These are phyloP conservation scores for Melanotaenia parkinsoni DNA, from an alignment of 2,797 vertebrate genomes.

Conservation along the genomic window DNA sequence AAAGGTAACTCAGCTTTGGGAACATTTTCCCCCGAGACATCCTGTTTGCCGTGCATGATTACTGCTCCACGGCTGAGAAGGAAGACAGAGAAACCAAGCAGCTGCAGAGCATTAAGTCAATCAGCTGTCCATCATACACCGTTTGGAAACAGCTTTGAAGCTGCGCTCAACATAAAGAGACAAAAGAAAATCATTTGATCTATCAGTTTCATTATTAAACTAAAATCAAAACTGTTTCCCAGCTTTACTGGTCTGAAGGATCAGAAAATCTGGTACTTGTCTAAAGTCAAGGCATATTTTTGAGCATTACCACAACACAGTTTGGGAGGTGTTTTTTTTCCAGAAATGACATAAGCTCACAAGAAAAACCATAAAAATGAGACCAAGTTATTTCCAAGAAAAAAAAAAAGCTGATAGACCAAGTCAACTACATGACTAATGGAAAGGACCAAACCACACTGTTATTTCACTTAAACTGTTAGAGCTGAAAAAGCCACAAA, in stretches of 20 bases:
- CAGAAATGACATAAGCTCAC: constrained; percentile 12
- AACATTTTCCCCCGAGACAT: constrained; percentile 48
- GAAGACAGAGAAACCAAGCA: constrained; percentile 34
- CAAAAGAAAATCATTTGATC: constrained; percentile 23
- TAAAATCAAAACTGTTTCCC: constrained; percentile 15
- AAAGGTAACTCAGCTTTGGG: constrained; percentile 36
- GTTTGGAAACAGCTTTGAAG: constrained; percentile 30
- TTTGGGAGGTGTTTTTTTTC: not conserved
- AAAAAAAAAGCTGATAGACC: constrained; percentile 1
- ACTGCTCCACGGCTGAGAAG: constrained; percentile 33
- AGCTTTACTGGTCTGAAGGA: not conserved
- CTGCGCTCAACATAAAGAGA: constrained; percentile 7
- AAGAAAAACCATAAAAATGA: constrained; percentile 13
- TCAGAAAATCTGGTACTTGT: constrained; percentile 5
- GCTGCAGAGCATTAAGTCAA: constrained; percentile 37
- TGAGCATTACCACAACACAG: not conserved
- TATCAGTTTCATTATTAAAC: not conserved
- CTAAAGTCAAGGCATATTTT: constrained; percentile 25
- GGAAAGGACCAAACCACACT: not conserved
- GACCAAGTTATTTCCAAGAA: not conserved
- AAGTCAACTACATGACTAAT: not conserved
- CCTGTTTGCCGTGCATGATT: constrained; percentile 40
- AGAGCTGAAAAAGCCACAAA: not conserved
- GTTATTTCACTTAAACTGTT: not conserved
- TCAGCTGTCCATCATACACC: constrained; percentile 12